phyloP scores from a whole-genome alignment of 2,797 vertebrate species.

The Megalops cyprinoides region DNA sequence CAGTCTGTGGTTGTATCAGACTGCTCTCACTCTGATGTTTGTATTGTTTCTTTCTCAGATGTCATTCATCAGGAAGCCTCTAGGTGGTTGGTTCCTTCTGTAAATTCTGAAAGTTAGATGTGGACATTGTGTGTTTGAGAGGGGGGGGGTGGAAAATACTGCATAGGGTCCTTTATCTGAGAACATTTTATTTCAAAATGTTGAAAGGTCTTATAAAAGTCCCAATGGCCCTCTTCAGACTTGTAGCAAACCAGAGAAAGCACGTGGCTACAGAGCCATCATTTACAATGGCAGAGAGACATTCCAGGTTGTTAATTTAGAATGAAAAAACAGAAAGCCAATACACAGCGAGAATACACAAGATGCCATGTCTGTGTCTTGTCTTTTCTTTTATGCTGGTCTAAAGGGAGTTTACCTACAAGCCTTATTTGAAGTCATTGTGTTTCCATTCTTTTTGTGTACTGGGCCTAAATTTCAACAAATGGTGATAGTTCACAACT shows the following conservation, averaged over 20 bases:
- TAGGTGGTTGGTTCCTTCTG: not conserved
- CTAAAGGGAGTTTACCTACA: constrained; percentile 73
- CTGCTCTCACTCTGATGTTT: no score
- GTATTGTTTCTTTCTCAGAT: not conserved
- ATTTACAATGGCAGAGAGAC: constrained; percentile 60
- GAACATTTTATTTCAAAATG: not conserved
- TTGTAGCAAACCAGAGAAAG: not conserved
- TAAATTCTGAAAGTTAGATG: not conserved
- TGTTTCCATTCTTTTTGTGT: constrained; percentile 72
- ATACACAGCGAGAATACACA: constrained; percentile 76
- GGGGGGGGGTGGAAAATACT: no score
- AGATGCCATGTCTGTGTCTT: constrained; percentile 55
- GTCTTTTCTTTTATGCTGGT: constrained; percentile 59
- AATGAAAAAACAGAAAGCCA: constrained; percentile 68
- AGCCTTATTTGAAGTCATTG: constrained; percentile 83
- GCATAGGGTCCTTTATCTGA: not conserved
- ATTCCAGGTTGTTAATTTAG: constrained; percentile 68
- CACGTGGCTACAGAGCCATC: constrained; percentile 30
- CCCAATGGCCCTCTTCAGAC: not conserved
- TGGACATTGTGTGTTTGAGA: not conserved
- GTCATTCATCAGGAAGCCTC: not conserved
- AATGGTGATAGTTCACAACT: constrained; percentile 79
- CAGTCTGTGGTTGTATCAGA: not conserved
- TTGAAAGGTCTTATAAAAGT: no score
- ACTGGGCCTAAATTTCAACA: constrained; percentile 70